Base-by-base conservation (phyloP, 2,113 vertebrate species). In the Brachirus orientalis region DNA sequence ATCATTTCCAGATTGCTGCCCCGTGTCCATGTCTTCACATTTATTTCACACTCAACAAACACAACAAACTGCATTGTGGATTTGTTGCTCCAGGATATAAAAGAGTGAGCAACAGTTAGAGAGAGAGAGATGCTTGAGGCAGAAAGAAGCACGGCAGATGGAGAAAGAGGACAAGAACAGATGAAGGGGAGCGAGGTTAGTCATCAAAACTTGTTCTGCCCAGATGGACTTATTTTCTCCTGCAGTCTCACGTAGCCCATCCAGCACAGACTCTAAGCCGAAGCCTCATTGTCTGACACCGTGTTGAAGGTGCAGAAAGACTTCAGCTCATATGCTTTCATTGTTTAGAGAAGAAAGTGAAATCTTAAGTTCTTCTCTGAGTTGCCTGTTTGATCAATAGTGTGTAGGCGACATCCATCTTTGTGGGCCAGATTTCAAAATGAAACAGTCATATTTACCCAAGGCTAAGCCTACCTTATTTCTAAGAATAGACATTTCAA, bases 361-460 rank as follows among this genome's bases (percentile, higher is more conserved):
- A 51, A 45, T 19, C 4, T 16, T 43, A 17, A 47, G 20, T 38
- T 10, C 16, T 28, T 62, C 56, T 61, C 17, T 47, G 20, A 58
- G 40, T 43, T 62, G 10, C 5, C 50, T 60, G 63, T 79, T 83
- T 72, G 47, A 70, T 84, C 81, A 69, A 55, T 64, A 77, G 38
- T 0, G 41, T 58, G 78, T 78, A 78, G 77, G 80, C 66, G 22
- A 69, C 66, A 47, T 80, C 54, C 14, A 61, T 69, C 57, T 40
- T 14, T 47, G 40, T 61, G 61, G 67, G 61, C 52, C 67, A 78
- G 55, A 66, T 60, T 50, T 75, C 2, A 57, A 50, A 75, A 65
- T 63, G 50, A 72, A 68, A 60, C 33, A 51, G 45, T 63, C 36
- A 22, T 56, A 60, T 78, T 72, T 65, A 81, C 67, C 60, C 46